Base-by-base conservation (phyloP, 2,797 vertebrate species). In the Anguilla anguilla region DNA sequence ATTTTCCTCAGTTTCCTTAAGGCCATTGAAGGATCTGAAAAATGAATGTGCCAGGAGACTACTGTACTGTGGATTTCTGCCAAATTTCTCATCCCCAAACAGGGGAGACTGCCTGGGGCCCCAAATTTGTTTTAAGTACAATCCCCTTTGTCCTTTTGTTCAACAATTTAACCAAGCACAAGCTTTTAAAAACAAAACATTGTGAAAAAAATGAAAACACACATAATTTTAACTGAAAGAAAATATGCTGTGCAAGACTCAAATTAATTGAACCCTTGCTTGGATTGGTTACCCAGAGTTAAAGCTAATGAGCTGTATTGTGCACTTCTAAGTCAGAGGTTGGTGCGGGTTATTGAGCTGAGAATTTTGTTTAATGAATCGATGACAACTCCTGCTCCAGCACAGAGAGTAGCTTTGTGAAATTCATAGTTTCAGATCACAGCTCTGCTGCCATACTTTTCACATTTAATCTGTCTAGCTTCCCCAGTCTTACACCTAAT, bases 1-100 rank as follows among this genome's bases (percentile, higher is more conserved):
- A 25, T 82, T 82, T 82, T 82, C 22, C 19, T 82, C 46, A 9
- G 28, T 51, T 82, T 82, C 79, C 79, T 82, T 46, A 49, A 46
- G 79, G 79, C 22, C 43, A 19, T 7, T 51, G 79, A 25, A n/a
- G 7, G 31, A 79, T 46, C 43, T 51, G 46, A 22, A 51, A 51
- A 51, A 82, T 51, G 19, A 82, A 82, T 51, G 79, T 51, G 43
- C 43, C 43, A 82, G 79, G 15, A 39, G 7, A 46, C 22, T 6
- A 22, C 74, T 46, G 28, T 77, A 35, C 2, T 19, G 43, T 25
- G 46, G 79, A 51, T 2, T 51, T 51, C 13, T 49, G 43, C 77
- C 43, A n/a, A 82, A 82, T 82, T 49, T 82, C 22, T 82, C 25
- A 46, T 82, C 25, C 79, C 46, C 15, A 49, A 82, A 82, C 46